Percentiles rank a stretch among this genome's conserved stretches.
phyloP scores from a whole-genome alignment of 2,797 vertebrate species.

The Hoplostethus atlanticus region DNA sequence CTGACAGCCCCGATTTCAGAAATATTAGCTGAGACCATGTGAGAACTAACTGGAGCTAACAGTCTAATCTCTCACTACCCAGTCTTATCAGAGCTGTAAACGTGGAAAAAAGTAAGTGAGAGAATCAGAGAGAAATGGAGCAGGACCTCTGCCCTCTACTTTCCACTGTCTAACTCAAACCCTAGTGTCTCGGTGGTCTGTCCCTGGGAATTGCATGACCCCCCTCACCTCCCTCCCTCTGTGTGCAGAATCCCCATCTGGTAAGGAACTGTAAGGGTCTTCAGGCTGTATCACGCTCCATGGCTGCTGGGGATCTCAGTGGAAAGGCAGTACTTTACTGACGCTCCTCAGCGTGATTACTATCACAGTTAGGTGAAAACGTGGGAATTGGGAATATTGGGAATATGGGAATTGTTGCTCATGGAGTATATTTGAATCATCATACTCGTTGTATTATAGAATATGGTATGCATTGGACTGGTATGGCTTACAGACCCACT shows the following conservation, averaged over 20 bases:
- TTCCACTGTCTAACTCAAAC: conserved; percentile 28
- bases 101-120: conserved; percentile 23
- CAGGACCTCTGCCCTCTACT: conserved; percentile 41
- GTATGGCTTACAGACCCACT: too few species aligned
- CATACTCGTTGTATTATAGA: too few species aligned
- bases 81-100: conserved; percentile 21
- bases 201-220: conserved; percentile 72
- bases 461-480: too few species aligned
- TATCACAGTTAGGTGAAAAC: too few species aligned
- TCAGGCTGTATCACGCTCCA: not conserved
- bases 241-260: conserved; percentile 39
- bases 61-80: conserved; percentile 34
- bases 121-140: conserved; percentile 46
- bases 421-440: too few species aligned
- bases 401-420: too few species aligned
- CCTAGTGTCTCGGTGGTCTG: conserved; percentile 27
- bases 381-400: too few species aligned
- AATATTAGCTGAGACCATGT: conserved; percentile 53
- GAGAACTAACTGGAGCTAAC: conserved; percentile 52
- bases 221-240: conserved; percentile 38
- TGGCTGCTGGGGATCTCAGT: conserved; percentile 2
- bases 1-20: conserved; percentile 50
- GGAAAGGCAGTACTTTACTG: too few species aligned
- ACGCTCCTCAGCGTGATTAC: too few species aligned
- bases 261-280: conserved; percentile 1